These are phyloP conservation scores for Protonemura montana DNA, from an alignment of 2,888 invertebrate genomes.

Conservation along the genomic window DNA sequence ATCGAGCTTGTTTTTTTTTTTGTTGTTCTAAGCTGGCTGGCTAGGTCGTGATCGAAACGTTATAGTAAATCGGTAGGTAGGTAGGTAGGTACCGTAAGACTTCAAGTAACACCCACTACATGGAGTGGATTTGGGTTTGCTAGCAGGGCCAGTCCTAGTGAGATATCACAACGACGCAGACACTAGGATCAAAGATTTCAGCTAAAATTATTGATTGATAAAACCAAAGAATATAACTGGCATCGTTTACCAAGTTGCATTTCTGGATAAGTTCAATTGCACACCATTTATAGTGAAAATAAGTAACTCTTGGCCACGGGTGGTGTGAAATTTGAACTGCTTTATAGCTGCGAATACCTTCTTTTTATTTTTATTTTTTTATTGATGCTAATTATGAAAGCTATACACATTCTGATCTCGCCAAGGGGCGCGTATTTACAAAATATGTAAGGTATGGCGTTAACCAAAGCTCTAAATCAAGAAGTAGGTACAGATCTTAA, in stretches of 20 bases:
- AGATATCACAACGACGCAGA: neutral
- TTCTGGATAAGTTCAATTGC: neutral
- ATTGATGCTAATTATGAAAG: too few relatives aligned
- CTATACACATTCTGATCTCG: too few relatives aligned
- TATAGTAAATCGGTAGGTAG: neutral
- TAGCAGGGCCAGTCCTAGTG: neutral
- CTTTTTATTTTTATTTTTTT: too few relatives aligned
- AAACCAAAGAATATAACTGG: too few relatives aligned
- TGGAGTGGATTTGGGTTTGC: neutral
- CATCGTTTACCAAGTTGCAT: too few relatives aligned
- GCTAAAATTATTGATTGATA: too few relatives aligned
- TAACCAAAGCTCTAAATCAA: too few relatives aligned
- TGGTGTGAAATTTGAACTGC: constrained; percentile 22
- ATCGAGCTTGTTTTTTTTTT: constrained; percentile 3
- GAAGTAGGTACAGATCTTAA: too few relatives aligned
- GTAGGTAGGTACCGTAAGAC: neutral
- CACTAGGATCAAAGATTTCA: too few relatives aligned
- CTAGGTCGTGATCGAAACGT: neutral
- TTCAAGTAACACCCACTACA: neutral
- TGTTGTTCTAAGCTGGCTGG: neutral
- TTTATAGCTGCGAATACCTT: too few relatives aligned
- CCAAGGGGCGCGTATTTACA: too few relatives aligned
- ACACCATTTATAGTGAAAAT: constrained; percentile 18
- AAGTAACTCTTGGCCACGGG: constrained; percentile 7
- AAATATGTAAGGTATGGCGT: too few relatives aligned